Percentiles rank a stretch among this genome's conserved stretches.
phyloP scores from a whole-genome alignment of 2,888 invertebrate species.

The Aricia artaxerxes region DNA sequence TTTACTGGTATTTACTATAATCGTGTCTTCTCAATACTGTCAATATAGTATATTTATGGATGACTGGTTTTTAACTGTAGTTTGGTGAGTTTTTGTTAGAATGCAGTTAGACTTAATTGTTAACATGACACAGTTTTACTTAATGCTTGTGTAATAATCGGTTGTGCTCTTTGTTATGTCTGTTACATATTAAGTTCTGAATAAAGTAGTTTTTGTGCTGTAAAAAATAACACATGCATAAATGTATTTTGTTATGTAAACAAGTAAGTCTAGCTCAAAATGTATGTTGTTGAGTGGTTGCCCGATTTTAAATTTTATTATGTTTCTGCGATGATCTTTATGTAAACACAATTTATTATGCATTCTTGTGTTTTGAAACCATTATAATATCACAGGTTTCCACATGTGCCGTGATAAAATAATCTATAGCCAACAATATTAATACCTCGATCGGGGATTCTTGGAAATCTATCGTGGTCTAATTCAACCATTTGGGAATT shows the following conservation, averaged over 20 bases:
- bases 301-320: background rate
- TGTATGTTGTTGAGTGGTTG: background rate
- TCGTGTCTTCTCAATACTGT: constrained; percentile 36
- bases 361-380: background rate
- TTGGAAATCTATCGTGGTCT: too few relatives aligned
- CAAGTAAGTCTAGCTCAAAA: constrained; percentile 1
- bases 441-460: background rate
- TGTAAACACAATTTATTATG: background rate
- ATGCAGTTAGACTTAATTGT: constrained; percentile 53
- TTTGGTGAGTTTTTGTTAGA: constrained; percentile 49
- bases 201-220: background rate
- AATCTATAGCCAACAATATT: background rate
- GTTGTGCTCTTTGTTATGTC: constrained; percentile 12
- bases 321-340: background rate
- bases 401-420: background rate
- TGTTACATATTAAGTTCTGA: constrained; percentile 14
- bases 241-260: constrained; percentile 32
- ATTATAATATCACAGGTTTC: background rate
- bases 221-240: constrained; percentile 22
- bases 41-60: constrained; percentile 55
- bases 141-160: constrained; percentile 41
- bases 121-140: constrained; percentile 47
- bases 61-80: constrained; percentile 54
- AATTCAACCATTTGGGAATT: too few relatives aligned
- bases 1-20: constrained; percentile 27